phyloP scores from a whole-genome alignment of 2,797 vertebrate species.

The Tarsius wallacei region DNA sequence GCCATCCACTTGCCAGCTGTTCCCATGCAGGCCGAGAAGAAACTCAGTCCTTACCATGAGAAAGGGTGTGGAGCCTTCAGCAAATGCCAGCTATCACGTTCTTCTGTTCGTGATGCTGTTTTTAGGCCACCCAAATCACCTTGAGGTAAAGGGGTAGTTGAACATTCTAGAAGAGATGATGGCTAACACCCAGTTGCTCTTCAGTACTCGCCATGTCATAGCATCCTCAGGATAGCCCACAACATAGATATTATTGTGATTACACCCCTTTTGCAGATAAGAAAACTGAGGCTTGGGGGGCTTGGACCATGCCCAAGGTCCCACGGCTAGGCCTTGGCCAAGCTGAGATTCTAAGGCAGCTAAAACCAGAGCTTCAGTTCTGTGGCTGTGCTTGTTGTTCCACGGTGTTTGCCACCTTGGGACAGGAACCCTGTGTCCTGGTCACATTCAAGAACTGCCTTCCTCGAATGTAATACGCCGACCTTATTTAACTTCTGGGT shows the following conservation, averaged over 20 bases:
- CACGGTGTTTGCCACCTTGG: accelerated
- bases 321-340: background rate
- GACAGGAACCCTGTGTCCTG: background rate
- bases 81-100: background rate
- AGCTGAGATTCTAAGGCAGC: accelerated
- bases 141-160: background rate
- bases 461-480: background rate
- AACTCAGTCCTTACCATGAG: accelerated
- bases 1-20: background rate
- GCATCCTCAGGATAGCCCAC: background rate
- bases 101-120: background rate
- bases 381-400: accelerated
- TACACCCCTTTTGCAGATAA: background rate
- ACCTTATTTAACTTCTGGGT: background rate
- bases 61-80: background rate
- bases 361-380: accelerated
- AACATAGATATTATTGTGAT: accelerated
- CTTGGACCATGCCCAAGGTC: no score
- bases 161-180: background rate
- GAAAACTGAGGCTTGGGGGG: background rate
- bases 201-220: accelerated
- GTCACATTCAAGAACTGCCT: background rate
- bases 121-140: background rate
- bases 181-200: no score
- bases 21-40: background rate